phyloP scores from a whole-genome alignment of 2,888 invertebrate species.

The Apotomis turbidana region DNA sequence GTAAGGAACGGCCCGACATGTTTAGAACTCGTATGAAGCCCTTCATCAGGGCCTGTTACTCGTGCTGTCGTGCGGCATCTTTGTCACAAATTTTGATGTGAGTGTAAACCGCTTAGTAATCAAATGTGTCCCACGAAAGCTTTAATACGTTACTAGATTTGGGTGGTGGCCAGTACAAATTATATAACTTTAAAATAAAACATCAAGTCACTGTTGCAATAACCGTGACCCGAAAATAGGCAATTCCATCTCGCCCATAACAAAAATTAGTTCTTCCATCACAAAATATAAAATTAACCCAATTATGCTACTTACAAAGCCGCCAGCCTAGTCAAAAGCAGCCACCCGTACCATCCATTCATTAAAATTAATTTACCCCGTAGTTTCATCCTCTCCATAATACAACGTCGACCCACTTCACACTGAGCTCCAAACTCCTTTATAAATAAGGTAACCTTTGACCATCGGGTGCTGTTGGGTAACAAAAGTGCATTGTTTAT shows the following conservation, averaged over 20 bases:
- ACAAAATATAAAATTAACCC: conserved; percentile 8
- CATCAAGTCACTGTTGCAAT: neutral
- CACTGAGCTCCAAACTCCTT: conserved; percentile 29
- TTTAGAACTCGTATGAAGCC: no score
- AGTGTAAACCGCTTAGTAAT: no score
- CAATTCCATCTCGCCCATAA: neutral
- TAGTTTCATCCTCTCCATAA: conserved; percentile 15
- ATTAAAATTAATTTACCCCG: conserved; percentile 36
- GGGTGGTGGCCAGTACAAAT: no score
- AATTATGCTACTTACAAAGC: conserved; percentile 27
- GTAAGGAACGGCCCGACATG: no score
- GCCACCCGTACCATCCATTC: conserved; percentile 26
- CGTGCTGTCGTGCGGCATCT: no score
- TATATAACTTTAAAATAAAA: no score
- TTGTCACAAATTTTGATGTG: no score
- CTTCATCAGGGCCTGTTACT: no score
- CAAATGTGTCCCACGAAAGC: no score
- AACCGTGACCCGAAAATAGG: neutral
- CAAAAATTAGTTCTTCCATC: neutral
- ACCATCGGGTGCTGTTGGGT: conserved; percentile 17
- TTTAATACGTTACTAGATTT: no score
- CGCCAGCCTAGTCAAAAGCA: conserved; percentile 19
- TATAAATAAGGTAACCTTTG: conserved; percentile 33
- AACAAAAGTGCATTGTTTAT: conserved; percentile 57
- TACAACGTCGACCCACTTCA: conserved; percentile 32